Conservation (phyloP, 2,888 invertebrate genomes). For the Ormyrus pomaceus region DNA sequence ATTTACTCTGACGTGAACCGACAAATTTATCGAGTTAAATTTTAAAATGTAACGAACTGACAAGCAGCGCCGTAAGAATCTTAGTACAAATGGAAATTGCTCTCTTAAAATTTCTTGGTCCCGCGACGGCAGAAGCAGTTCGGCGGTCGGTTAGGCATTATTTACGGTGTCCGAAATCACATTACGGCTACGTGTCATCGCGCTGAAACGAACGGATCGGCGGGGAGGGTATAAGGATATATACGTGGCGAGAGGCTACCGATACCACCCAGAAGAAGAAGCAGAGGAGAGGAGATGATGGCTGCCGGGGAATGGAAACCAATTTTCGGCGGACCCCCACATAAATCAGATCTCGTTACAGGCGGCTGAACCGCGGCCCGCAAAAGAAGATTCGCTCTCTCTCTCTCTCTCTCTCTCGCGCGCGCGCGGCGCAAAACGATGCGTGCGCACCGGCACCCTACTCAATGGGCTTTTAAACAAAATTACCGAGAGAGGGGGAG, state of each 20-base stretch:
- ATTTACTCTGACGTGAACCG: no score
- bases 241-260: slow-evolving; percentile 16
- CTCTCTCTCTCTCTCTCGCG: no score
- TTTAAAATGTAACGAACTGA: no score
- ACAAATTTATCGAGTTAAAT: no score
- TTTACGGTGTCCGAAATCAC: slow-evolving; percentile 52
- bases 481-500: slow-evolving; percentile 62
- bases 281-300: slow-evolving; percentile 19
- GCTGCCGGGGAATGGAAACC: slow-evolving; percentile 67
- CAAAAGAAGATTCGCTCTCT: slow-evolving; percentile 41
- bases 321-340: slow-evolving; percentile 71
- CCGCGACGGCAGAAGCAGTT: not conserved
- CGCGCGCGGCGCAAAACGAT: slow-evolving; percentile 23
- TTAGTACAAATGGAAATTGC: slow-evolving; percentile 7
- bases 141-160: slow-evolving; percentile 29
- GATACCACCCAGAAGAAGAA: slow-evolving; percentile 40
- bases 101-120: slow-evolving; percentile 35
- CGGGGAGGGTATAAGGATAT: not conserved
- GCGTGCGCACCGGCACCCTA: slow-evolving; percentile 33
- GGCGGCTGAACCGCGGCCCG: slow-evolving; percentile 51
- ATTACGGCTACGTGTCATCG: slow-evolving; percentile 53
- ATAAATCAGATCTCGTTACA: slow-evolving; percentile 74
- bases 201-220: not conserved
- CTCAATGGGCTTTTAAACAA: slow-evolving; percentile 65
- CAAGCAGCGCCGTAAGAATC: no score